Percentiles rank a stretch among this genome's conserved stretches.
Evolutionary conservation across 2,113 vertebrate species (phyloP).

Genomic region (Tragelaphus scriptus): DNA sequence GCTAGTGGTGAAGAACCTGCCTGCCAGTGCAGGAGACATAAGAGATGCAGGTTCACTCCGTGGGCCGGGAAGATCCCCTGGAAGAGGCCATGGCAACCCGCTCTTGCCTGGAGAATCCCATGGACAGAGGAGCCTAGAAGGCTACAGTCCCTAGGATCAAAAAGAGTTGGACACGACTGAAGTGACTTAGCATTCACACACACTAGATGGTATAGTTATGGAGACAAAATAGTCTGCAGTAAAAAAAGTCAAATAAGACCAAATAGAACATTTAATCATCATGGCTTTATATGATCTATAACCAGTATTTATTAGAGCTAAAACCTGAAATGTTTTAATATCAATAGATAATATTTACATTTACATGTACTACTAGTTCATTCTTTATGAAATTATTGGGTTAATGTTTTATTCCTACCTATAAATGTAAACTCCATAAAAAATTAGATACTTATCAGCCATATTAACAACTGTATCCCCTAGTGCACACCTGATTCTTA

Average conservation of each 20-base stretch:
- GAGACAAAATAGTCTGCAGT: background rate
- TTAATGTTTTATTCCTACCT: background rate
- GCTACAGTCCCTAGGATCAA: too few relatives aligned
- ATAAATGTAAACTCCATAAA: background rate
- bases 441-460: background rate
- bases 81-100: background rate
- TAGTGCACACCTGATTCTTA: background rate
- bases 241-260: background rate
- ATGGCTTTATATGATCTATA: background rate
- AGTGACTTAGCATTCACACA: too few relatives aligned
- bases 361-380: background rate
- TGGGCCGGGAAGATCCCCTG: background rate
- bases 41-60: accelerated
- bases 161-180: too few relatives aligned
- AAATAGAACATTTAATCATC: background rate
- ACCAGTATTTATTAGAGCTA: background rate
- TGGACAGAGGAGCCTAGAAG: too few relatives aligned
- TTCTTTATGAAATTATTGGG: background rate
- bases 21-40: background rate
- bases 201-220: background rate
- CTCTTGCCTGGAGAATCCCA: too few relatives aligned
- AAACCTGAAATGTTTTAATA: background rate
- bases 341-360: background rate
- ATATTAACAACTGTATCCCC: background rate
- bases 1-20: background rate